A percentile compares a stretch with the other conserved stretches of the same genome.
Conservation (phyloP, 2,888 invertebrate genomes). For the Athrips mouffetella region DNA sequence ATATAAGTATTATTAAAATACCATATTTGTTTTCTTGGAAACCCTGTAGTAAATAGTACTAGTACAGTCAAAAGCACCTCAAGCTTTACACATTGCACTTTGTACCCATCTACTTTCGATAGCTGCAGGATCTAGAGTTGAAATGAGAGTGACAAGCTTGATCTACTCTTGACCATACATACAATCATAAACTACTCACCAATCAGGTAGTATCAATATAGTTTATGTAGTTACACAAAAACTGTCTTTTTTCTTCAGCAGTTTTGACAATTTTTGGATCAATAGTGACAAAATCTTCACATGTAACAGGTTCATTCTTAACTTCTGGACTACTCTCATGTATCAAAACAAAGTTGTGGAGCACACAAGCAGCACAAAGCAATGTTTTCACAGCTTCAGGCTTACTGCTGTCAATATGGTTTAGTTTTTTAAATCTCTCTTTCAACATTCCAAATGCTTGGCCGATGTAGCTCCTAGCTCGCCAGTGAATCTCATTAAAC, state of each 20-base stretch:
- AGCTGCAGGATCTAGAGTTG: background rate
- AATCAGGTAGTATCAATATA: conserved; percentile 41
- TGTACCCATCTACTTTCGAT: background rate
- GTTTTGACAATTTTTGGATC: conserved; percentile 57
- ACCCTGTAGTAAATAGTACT: background rate
- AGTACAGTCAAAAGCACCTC: no score
- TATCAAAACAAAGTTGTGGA: conserved; percentile 65
- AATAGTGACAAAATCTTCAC: conserved; percentile 59
- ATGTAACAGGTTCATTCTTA: conserved; percentile 54
- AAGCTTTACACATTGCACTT: no score
- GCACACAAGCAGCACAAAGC: conserved; percentile 57
- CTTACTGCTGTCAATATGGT: conserved; percentile 53
- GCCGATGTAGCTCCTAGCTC: conserved; percentile 55
- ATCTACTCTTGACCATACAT: no score
- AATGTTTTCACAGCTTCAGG: conserved; percentile 48
- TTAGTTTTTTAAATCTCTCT: conserved; percentile 59
- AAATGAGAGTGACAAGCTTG: background rate
- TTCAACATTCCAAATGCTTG: conserved; percentile 62
- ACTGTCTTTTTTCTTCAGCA: conserved; percentile 63
- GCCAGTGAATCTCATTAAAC: conserved; percentile 67
- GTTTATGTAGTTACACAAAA: conserved; percentile 68
- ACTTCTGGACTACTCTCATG: conserved; percentile 59
- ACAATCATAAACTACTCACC: background rate
- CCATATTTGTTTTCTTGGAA: conserved; percentile 35
- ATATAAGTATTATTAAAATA: conserved; percentile 60